Base-by-base conservation (phyloP, 2,797 vertebrate species). In the Discoglossus pictus region DNA sequence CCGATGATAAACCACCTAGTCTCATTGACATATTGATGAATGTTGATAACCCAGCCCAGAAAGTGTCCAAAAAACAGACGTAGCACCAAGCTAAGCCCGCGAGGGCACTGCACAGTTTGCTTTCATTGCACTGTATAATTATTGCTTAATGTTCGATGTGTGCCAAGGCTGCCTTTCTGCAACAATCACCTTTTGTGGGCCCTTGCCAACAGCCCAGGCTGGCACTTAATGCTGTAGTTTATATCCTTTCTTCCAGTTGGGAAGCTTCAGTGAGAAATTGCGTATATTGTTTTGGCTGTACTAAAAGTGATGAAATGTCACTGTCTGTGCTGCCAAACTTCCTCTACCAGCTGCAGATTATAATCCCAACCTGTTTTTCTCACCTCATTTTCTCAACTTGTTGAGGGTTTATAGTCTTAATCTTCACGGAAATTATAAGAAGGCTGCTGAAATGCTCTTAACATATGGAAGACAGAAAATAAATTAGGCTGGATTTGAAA, bases 241-340 rank as follows among this genome's bases (percentile, higher is more conserved):
- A 40, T 17, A 56, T 40, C 53, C 53, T 40, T 3, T 40, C 53
- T 56, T 56, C 35, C 20, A 40, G 35, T 39, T 16, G 35, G 25
- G 24, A 51, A 51, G 53, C 35, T 40, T 20, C 36, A 40, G 8
- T 38, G 1, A n/a, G 39, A 55, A 55, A 24, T 24, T n/a, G 7
- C 36, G 18, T 11, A 23, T 7, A 56, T 39, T 56, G 36, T 56
- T 56, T 39, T 40, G 53, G 36, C 36, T 56, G 9, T 3, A 24
- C 4, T 8, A 20, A 20, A 56, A 12, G 53, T 42, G 53, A 40
- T 56, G 53, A 56, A 56, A 56, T 56, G 12, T 40, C 18, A 56
- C 35, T 24, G 31, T 3, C 24, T 40, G 21, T 39, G 18, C 53
- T 56, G 53, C 53, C 53, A 56, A 40, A 16, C 13, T n/a, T 40